Evolutionary conservation across 2,888 invertebrate genomes (phyloP), one percentile per base, ranked within the genome.

Genomic region (Oxyteleia sp.): DNA sequence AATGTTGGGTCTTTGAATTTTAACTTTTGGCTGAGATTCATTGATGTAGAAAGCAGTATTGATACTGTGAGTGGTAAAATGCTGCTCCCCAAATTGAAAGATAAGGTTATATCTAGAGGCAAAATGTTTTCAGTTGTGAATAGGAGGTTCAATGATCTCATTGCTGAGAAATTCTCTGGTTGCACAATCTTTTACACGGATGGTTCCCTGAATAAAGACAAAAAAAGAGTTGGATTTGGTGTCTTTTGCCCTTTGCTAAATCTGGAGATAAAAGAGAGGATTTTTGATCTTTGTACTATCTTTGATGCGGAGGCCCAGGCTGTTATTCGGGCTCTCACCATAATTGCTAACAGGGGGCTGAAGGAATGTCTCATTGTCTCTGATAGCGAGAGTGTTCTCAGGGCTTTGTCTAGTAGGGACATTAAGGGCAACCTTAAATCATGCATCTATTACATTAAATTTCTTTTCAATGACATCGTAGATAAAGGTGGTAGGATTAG

Each of bases 61-160:
- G 38, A 45, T 15, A 45, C 15, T 45, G 7, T 11, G 7, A 7
- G 7, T 45, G 45, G 45, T 13, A 45, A 45, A 45, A 1, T 7
- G 2, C 15, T 45, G 2, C 7, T 49, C 4, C 49, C 49, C 3
- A 11, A 49, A 8, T 2, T 18, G n/a, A 23, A 20, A 49, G 20
- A 20, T 11, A 49, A 20, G 10, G 10, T 49, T 23, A 20, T 16
- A 10, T 16, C 20, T 16, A 20, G 20, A 11, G 5, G n/a, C n/a
- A 49, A 49, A 23, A 1, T 20, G 2, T 20, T 4, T 15, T 15
- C 26, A 20, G 18, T 29, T 13, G 10, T 15, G 0, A 59, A 63
- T 16, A 47, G 11, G n/a, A 63, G 23, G 4, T 63, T 63, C 26
- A 29, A 16, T 16, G 8, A 45, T 15, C 16, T 45, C 16, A 47